Conservation (phyloP, 2,113 vertebrate genomes). For the Hippolais icterina region DNA sequence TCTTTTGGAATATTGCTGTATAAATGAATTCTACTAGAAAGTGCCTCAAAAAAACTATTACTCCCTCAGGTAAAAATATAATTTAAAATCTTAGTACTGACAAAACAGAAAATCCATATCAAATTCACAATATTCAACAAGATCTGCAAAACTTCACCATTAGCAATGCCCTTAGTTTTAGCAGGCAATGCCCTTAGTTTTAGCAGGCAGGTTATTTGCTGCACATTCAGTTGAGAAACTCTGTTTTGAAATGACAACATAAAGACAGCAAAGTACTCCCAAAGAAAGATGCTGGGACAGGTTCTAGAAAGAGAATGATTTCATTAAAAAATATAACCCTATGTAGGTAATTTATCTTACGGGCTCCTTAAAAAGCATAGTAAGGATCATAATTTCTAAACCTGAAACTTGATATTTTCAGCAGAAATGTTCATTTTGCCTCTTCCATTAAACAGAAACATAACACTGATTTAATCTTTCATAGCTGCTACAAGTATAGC, state of each 20-base stretch:
- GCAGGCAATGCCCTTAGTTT: background rate
- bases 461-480: conserved; percentile 52
- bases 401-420: conserved; percentile 1
- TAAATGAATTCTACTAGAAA: background rate
- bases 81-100: background rate
- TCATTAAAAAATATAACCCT: background rate
- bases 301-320: background rate
- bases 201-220: background rate
- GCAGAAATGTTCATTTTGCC: background rate
- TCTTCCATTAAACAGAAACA: conserved; percentile 11
- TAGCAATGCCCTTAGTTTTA: background rate
- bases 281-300: background rate
- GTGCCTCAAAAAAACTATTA: background rate
- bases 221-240: background rate
- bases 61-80: background rate
- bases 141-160: background rate
- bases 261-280: background rate
- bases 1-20: background rate
- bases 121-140: background rate
- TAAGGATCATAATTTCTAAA: background rate
- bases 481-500: background rate
- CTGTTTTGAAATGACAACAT: background rate
- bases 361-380: background rate
- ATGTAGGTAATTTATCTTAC: background rate
- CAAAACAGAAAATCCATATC: background rate